Percentiles rank a stretch among this genome's conserved stretches.
Conservation (phyloP, 2,888 invertebrate genomes). For the Oscheius sp. region DNA sequence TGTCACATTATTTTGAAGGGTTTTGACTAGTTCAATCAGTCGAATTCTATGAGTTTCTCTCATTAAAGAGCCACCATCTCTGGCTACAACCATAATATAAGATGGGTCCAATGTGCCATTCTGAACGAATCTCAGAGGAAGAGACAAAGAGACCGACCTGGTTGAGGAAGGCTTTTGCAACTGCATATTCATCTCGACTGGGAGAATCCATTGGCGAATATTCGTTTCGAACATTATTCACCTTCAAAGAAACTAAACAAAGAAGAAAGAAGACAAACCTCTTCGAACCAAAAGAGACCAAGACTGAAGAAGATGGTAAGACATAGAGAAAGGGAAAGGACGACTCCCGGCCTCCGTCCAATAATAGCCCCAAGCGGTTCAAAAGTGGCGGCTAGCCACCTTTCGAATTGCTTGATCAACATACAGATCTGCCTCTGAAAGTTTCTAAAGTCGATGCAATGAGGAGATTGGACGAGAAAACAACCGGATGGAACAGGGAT, state of each 20-base stretch:
- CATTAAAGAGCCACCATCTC: slow-evolving; percentile 59
- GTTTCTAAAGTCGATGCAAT: not conserved
- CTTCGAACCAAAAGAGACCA: slow-evolving; percentile 58
- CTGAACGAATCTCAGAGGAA: slow-evolving; percentile 34
- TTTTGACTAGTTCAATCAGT: slow-evolving; percentile 56
- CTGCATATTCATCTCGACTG: slow-evolving; percentile 55
- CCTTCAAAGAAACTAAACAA: slow-evolving; percentile 21
- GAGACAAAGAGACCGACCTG: slow-evolving; percentile 40
- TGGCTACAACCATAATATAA: slow-evolving; percentile 64
- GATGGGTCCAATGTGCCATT: slow-evolving; percentile 66
- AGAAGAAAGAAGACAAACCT: slow-evolving; percentile 32
- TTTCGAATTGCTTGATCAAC: slow-evolving; percentile 80
- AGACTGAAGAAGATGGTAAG: slow-evolving; percentile 43
- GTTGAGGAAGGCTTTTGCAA: slow-evolving; percentile 63
- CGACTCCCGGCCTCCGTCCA: slow-evolving; percentile 42
- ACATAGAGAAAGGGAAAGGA: slow-evolving; percentile 40
- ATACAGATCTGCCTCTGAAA: slow-evolving; percentile 73
- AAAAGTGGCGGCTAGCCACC: slow-evolving; percentile 22
- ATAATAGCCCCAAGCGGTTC: slow-evolving; percentile 49
- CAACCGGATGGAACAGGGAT: not conserved
- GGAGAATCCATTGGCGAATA: slow-evolving; percentile 64
- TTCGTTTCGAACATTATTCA: slow-evolving; percentile 63
- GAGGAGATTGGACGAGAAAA: not conserved
- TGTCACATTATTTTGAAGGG: slow-evolving; percentile 61
- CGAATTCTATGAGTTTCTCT: slow-evolving; percentile 50